These are phyloP conservation scores for Tenthredo notha DNA, from an alignment of 2,888 invertebrate species.

Conservation along the genomic window DNA sequence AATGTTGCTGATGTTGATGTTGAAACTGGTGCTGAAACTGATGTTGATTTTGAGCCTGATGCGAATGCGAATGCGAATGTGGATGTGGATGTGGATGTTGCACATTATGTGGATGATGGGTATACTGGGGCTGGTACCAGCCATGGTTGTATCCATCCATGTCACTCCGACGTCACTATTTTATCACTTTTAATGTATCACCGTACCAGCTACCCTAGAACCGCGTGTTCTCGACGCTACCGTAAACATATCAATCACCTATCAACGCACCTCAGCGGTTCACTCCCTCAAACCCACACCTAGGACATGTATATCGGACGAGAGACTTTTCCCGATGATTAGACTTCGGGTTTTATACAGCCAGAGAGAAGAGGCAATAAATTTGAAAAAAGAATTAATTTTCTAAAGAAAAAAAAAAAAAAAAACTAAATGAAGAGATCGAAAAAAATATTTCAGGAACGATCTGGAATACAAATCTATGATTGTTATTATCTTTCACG, in stretches of 20 bases:
- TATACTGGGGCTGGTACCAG: slow-evolving; percentile 71
- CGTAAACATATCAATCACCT: slow-evolving; percentile 47
- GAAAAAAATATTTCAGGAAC: background rate
- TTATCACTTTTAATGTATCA: slow-evolving; percentile 53
- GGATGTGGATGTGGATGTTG: slow-evolving; percentile 57
- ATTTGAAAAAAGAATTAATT: background rate
- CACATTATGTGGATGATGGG: slow-evolving; percentile 61
- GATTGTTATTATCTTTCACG: background rate
- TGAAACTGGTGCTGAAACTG: slow-evolving; percentile 67
- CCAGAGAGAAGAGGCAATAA: background rate
- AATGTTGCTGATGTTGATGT: slow-evolving; percentile 68
- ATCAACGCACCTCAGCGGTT: slow-evolving; percentile 41
- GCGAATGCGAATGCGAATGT: slow-evolving; percentile 60
- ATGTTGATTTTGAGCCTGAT: slow-evolving; percentile 48
- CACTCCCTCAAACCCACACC: background rate
- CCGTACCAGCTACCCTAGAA: slow-evolving; percentile 11
- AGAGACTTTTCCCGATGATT: slow-evolving; percentile 6
- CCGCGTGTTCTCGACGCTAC: slow-evolving; percentile 39
- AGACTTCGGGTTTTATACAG: background rate
- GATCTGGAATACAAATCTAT: background rate
- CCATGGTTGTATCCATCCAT: slow-evolving; percentile 73
- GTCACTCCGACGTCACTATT: slow-evolving; percentile 60
- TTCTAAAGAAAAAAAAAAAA: background rate
- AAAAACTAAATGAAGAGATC: background rate
- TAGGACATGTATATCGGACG: background rate